phyloP scores from a whole-genome alignment of 2,797 vertebrate species.

The Oryzias dopingdopingensis region DNA sequence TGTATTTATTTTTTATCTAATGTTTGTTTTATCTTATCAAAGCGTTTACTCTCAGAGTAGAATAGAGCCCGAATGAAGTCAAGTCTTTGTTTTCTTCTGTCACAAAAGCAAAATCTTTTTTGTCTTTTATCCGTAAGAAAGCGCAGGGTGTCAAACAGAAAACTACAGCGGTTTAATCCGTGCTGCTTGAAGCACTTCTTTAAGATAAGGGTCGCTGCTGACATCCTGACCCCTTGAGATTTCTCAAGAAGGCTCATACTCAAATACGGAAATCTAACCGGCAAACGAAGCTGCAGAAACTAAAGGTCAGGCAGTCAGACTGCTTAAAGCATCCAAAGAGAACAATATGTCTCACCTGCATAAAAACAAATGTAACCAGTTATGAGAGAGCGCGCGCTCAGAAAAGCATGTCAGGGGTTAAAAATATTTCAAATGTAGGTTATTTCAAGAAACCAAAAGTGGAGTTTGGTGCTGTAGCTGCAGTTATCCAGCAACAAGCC shows the following conservation, averaged over 20 bases:
- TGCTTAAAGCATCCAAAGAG: not conserved
- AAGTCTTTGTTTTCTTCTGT: not conserved
- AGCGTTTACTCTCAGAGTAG: too few relatives aligned
- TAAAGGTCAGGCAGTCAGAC: not conserved
- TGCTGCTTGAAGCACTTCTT: constrained; percentile 1
- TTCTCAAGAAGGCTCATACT: not conserved
- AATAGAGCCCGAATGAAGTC: too few relatives aligned
- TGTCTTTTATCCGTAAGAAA: constrained; percentile 7
- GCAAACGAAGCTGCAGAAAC: not conserved
- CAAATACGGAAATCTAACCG: not conserved
- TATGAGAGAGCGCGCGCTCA: constrained; percentile 10
- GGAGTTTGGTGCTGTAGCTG: constrained; percentile 14
- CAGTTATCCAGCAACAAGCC: constrained; percentile 17
- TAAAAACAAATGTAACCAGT: constrained; percentile 30
- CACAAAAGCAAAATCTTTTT: not conserved
- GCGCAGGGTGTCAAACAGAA: not conserved
- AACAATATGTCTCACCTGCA: not conserved
- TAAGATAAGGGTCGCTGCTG: constrained; percentile 4
- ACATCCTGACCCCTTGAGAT: not conserved
- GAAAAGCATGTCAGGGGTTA: constrained; percentile 24
- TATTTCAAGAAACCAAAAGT: constrained; percentile 21
- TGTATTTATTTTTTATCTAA: too few relatives aligned
- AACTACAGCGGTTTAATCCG: constrained; percentile 5
- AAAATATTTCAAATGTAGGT: constrained; percentile 13
- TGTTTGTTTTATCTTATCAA: too few relatives aligned